Conservation (phyloP, 2,113 vertebrate species). For the Stomatorhinus ivindoensis region DNA sequence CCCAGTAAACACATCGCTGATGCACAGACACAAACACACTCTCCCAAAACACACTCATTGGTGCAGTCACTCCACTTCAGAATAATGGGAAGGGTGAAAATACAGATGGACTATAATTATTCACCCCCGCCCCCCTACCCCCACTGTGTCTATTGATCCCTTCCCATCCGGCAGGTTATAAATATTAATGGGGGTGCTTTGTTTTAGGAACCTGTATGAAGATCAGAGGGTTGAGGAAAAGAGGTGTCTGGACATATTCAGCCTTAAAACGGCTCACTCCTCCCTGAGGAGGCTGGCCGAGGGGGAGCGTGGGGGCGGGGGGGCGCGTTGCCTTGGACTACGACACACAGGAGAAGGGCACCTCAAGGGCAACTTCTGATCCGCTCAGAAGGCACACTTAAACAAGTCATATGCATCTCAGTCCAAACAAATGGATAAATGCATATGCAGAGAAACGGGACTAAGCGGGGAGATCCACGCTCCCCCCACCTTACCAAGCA, state of each 20-base stretch:
- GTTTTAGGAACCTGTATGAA: constrained; percentile 64
- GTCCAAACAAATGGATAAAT: not conserved
- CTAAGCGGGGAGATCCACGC: not conserved
- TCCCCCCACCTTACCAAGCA: not conserved
- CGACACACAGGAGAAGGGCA: constrained; percentile 51
- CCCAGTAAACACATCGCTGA: not conserved
- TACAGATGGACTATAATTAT: constrained; percentile 55
- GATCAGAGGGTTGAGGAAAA: constrained; percentile 53
- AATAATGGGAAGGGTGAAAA: constrained; percentile 38
- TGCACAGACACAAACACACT: not conserved
- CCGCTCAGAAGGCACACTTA: constrained; percentile 16
- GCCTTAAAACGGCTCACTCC: constrained; percentile 35
- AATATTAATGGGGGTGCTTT: constrained; percentile 60
- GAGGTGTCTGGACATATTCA: constrained; percentile 49
- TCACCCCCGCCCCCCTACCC: constrained; percentile 43
- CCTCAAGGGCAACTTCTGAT: constrained; percentile 49
- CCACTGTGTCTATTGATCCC: constrained; percentile 54
- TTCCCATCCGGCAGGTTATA: constrained; percentile 54
- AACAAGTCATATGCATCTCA: not conserved
- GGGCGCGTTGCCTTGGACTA: constrained; percentile 40
- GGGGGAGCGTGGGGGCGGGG: constrained; percentile 6
- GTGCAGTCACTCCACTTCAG: constrained; percentile 47
- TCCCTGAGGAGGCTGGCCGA: constrained; percentile 43
- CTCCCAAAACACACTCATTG: constrained; percentile 23
- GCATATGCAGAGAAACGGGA: not conserved